phyloP scores from a whole-genome alignment of 2,797 vertebrate genomes.

The Mus caroli region DNA sequence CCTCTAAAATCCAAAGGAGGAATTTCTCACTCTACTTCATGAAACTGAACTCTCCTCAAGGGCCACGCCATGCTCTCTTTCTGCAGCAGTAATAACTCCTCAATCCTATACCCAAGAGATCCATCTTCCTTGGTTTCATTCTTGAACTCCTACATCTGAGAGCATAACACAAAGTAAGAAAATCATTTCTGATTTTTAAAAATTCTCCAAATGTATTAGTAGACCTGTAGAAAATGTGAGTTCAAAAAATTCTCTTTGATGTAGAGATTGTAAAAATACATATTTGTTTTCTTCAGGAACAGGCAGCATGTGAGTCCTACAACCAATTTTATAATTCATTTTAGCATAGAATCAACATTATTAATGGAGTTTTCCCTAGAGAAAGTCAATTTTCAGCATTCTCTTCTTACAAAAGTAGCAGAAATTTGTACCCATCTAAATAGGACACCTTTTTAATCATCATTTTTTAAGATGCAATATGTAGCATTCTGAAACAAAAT shows the following conservation, averaged over 20 bases:
- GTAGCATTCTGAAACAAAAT: not conserved
- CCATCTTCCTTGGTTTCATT: not conserved
- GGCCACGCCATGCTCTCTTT: not conserved
- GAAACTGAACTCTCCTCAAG: not conserved
- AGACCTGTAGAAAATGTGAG: not conserved
- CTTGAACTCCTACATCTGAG: not conserved
- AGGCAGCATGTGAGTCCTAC: not conserved
- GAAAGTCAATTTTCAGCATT: not conserved
- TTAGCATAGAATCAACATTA: not conserved
- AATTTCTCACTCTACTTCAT: not conserved
- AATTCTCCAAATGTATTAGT: not conserved
- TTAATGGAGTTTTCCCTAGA: not conserved
- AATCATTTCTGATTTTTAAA: not conserved
- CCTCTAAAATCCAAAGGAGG: not conserved
- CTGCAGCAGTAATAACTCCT: not conserved
- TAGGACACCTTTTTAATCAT: not conserved
- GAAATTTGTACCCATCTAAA: conserved; percentile 28
- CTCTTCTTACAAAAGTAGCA: not conserved
- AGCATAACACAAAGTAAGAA: not conserved
- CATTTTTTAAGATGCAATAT: not conserved
- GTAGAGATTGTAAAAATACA: not conserved
- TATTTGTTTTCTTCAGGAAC: not conserved
- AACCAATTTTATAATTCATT: not conserved
- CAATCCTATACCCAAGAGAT: not conserved
- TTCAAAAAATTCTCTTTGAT: conserved; percentile 22